Base-by-base conservation (phyloP, 2,888 invertebrate species). In the Pristionchus arcanus region DNA sequence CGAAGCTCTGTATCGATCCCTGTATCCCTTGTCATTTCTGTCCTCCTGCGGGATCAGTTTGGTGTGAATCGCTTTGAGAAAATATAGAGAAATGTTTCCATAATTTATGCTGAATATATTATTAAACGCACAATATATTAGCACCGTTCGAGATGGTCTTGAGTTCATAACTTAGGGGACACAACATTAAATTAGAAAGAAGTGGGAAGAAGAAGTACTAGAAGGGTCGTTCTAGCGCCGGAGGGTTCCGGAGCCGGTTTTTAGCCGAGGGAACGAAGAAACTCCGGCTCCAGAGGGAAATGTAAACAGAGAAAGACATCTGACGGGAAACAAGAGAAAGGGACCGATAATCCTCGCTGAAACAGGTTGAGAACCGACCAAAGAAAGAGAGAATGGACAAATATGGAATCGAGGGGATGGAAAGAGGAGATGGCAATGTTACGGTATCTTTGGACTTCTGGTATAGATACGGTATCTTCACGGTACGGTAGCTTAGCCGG, bases 71-170 rank as follows among this genome's bases (percentile, higher is more conserved):
- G 42, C 42, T 1, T 49, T 11, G 11, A 49, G 9, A 49, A 7
- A 49, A 49, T 49, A 49, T 49, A 49, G 42, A 49, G 11, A 77
- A 19, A 37, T 77, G 37, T 83, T n/a, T 53, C 53, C 84, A 84
- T 84, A 84, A 84, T 84, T 84, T 84, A 84, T 84, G 84, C 84
- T 34, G 55, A 84, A 83, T 84, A 84, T 84, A 84, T 84, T 84
- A 84, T 84, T 84, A 84, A 21, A 31, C 5, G 31, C 55, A 84
- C 84, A 84, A 84, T 84, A 84, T 84, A 84, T 84, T 84, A 84
- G 84, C 84, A 84, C 84, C 84, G 77, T 77, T 77, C 77, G 55
- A 81, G 53, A 84, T 84, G 84, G 55, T 55, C 53, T 31, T 19
- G 31, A 31, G 59, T 84, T 84, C 84, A 84, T 84, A 84, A 84